phyloP scores from a whole-genome alignment of 2,113 vertebrate genomes.

The Oryzias woworae region DNA sequence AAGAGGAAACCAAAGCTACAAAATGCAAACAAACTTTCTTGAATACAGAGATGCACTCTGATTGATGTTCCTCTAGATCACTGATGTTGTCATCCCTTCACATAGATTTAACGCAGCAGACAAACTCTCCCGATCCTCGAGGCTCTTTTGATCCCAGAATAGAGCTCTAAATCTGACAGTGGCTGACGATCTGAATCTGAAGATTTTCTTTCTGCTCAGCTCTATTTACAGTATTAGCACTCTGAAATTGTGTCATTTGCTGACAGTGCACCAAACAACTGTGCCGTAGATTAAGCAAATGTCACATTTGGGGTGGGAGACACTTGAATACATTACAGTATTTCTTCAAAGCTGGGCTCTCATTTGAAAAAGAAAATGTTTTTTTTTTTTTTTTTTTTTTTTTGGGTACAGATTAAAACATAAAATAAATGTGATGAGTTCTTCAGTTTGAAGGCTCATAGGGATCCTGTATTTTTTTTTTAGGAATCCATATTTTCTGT shows the following conservation, averaged over 20 bases:
- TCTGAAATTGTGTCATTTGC: constrained; percentile 19
- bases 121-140: constrained; percentile 5
- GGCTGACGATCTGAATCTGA: constrained; percentile 23
- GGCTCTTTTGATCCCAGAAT: constrained; percentile 36
- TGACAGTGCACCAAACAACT: constrained; percentile 28
- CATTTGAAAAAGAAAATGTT: not conserved
- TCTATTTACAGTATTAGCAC: constrained; percentile 26
- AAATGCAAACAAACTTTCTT: not conserved
- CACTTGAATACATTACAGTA: not conserved
- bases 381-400: not conserved
- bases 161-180: constrained; percentile 17
- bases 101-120: constrained; percentile 7
- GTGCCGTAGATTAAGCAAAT: constrained; percentile 22
- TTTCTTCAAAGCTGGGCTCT: not conserved
- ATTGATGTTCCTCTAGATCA: constrained; percentile 11
- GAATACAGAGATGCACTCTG: constrained; percentile 2
- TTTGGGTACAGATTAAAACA: not conserved
- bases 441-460: constrained; percentile 5
- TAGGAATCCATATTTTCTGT: not conserved
- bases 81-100: constrained; percentile 38
- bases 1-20: not conserved
- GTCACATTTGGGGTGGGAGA: constrained; percentile 5
- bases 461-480: not conserved
- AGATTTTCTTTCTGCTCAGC: constrained; percentile 15
- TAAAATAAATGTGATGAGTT: not conserved